Conservation (phyloP, 2,113 vertebrate species). For the Fulica atra region DNA sequence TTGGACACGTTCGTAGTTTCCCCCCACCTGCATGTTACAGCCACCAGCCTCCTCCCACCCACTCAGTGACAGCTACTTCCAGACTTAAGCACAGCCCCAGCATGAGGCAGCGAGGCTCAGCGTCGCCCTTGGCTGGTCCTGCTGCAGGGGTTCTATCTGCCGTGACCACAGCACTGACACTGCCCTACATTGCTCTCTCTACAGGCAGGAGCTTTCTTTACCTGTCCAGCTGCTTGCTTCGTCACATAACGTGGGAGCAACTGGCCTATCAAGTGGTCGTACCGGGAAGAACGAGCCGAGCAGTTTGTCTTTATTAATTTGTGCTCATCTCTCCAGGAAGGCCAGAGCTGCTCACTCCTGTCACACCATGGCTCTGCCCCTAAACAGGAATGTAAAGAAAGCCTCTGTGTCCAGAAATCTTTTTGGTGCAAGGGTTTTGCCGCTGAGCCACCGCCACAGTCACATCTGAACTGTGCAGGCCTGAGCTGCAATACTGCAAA, state of each 20-base stretch:
- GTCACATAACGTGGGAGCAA: not conserved
- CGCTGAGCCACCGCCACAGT: not conserved
- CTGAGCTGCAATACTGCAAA: not conserved
- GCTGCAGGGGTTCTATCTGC: not conserved
- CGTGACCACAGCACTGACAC: not conserved
- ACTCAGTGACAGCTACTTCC: not conserved
- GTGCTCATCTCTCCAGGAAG: not conserved
- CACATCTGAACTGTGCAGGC: not conserved
- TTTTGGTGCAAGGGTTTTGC: not conserved
- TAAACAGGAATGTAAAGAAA: not conserved
- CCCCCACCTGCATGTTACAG: not conserved
- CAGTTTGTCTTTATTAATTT: not conserved
- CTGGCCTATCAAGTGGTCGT: accelerated
- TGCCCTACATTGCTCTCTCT: not conserved
- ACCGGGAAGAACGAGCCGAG: not conserved
- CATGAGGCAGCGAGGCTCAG: not conserved
- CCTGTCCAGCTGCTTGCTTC: not conserved
- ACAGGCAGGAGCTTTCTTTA: not conserved
- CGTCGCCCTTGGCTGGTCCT: not conserved
- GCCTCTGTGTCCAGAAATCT: not conserved
- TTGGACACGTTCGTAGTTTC: not conserved
- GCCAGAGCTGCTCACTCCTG: not conserved
- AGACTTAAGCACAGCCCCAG: not conserved
- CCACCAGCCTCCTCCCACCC: accelerated
- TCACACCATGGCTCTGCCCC: accelerated